A percentile compares a stretch with the other conserved stretches of the same genome.
Conservation (phyloP, 1,140 invertebrate genomes). For the Potamilus streckersoni region DNA sequence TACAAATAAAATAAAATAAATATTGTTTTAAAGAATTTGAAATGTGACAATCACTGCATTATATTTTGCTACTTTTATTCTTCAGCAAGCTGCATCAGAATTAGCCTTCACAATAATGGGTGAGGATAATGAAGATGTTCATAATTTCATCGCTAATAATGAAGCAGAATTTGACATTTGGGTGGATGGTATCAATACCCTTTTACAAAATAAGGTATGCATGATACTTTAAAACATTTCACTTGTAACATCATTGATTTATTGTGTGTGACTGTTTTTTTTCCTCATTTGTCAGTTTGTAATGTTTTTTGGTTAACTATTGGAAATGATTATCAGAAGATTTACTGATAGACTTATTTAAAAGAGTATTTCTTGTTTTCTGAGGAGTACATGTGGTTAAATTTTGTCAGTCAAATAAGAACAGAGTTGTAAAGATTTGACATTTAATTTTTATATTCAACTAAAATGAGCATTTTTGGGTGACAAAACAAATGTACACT, state of each 20-base stretch:
- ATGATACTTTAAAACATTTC: background rate
- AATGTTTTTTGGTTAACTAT: no score
- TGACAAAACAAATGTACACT: no score
- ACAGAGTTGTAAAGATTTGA: no score
- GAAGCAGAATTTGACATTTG: constrained; percentile 91
- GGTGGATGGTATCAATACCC: constrained; percentile 95
- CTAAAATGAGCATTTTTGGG: no score
- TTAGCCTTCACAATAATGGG: constrained; percentile 85
- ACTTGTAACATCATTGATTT: background rate
- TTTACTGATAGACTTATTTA: no score
- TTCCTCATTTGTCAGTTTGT: no score
- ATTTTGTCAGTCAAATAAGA: no score
- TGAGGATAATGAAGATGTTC: constrained; percentile 78
- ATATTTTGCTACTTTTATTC: constrained; percentile 15
- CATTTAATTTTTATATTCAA: no score
- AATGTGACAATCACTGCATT: background rate
- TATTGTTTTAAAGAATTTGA: background rate
- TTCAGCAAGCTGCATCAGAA: constrained; percentile 70
- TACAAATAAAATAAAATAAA: background rate
- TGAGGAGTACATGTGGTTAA: no score
- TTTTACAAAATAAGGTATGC: constrained; percentile 74
- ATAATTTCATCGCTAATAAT: constrained; percentile 94
- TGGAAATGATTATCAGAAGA: no score
- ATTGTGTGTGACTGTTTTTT: background rate
- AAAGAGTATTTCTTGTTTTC: no score